Evolutionary conservation across 2,113 vertebrate species (phyloP).

Genomic region (Macroglossus sobrinus): DNA sequence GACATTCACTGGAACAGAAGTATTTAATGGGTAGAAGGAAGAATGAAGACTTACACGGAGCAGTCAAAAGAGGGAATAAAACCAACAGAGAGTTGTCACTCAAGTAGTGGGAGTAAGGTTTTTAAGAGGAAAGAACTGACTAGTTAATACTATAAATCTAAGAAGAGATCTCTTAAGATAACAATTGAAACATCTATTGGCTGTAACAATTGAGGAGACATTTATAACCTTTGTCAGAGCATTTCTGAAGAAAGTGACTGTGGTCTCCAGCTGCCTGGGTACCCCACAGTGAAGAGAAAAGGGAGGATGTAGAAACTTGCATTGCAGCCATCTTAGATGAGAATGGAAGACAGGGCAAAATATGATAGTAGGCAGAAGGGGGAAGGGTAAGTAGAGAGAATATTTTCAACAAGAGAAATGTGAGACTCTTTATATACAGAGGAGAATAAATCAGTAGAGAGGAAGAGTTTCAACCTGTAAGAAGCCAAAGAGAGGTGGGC

Average conservation of each 20-base stretch:
- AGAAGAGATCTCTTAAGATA: not conserved
- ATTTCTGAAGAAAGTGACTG: not conserved
- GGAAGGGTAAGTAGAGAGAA: not conserved
- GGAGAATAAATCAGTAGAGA: not conserved
- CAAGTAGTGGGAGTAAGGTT: not conserved
- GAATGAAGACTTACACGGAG: not conserved
- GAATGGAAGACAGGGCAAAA: not conserved
- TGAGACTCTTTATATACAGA: not conserved
- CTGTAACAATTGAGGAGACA: not conserved
- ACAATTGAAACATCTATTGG: not conserved
- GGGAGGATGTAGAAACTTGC: not conserved
- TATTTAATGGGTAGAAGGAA: not conserved
- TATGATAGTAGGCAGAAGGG: not conserved
- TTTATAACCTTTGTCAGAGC: not conserved
- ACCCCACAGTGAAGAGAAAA: not conserved
- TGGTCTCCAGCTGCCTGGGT: too few species aligned
- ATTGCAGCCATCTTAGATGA: not conserved
- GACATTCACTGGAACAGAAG: not conserved
- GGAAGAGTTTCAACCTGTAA: not conserved
- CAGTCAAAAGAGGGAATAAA: not conserved
- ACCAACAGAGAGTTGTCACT: not conserved
- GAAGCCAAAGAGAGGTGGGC: not conserved
- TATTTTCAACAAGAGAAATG: not conserved
- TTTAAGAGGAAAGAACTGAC: not conserved
- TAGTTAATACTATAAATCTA: not conserved